phyloP scores from a whole-genome alignment of 2,113 vertebrate genomes.

The Sarotherodon lohbergeri region DNA sequence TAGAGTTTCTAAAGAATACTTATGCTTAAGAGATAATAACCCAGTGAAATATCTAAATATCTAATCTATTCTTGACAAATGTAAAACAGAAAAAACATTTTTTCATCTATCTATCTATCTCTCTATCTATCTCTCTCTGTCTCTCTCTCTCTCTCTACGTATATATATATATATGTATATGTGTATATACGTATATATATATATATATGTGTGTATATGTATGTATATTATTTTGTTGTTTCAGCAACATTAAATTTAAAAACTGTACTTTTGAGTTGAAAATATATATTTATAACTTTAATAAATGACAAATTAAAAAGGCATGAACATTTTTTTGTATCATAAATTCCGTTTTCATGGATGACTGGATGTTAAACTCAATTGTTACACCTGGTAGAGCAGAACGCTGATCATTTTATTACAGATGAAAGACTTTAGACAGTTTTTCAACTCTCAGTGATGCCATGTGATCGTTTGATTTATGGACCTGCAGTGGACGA shows the following conservation, averaged over 20 bases:
- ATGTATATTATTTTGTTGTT: background rate
- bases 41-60: background rate
- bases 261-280: background rate
- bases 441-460: too few species aligned
- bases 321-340: too few species aligned
- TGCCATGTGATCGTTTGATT: too few species aligned
- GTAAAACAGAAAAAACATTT: background rate
- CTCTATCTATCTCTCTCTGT: background rate
- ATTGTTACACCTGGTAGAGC: too few species aligned
- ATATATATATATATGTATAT: background rate
- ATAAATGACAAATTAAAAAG: background rate
- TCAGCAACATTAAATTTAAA: background rate
- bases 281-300: background rate
- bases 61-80: background rate
- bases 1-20: background rate
- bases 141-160: too few species aligned
- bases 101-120: accelerated
- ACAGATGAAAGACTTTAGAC: too few species aligned
- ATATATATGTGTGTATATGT: accelerated
- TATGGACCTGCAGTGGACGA: too few species aligned
- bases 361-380: too few species aligned
- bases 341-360: too few species aligned
- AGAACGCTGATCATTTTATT: too few species aligned
- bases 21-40: background rate
- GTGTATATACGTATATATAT: accelerated